Evolutionary conservation across 2,797 vertebrate genomes (phyloP), one percentile per base, ranked within the genome.

Genomic region (Artibeus jamaicensis): DNA sequence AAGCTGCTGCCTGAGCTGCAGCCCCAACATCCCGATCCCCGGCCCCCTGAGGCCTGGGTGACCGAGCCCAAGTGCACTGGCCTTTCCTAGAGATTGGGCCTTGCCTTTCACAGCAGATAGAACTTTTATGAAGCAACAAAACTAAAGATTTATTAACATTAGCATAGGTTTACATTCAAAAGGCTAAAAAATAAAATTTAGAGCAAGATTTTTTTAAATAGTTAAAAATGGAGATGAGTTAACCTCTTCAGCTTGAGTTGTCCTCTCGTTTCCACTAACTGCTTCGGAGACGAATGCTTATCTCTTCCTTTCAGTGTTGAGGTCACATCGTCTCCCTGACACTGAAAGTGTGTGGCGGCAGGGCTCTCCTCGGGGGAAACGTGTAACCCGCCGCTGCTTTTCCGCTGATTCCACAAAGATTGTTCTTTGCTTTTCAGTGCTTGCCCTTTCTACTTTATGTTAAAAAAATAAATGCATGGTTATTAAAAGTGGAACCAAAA

Each of bases 401-500:
- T 84, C 65, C 24, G 15, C 42, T 88, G 84, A 50, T 88, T 48
- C 57, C 70, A 46, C 24, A 57, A 79, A 88, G 34, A 67, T 1
- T 42, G 2, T 29, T 84, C 76, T 76, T 79, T 62, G 29, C 48
- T 92, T 74, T 84, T 62, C 77, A 55, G 29, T 10, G 9, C 12
- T 15, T 62, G 26, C 4, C 21, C 18, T 55, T 95, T 71, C 32
- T 55, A 65, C 62, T n/a, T 86, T 77, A 26, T n/a, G 3, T 90
- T 70, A 37, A 68, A 68, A 37, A 21, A 70, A 70, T 62, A 73
- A 74, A 81, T 62, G 24, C 86, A 5, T 59, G 65, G 48, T 77
- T 89, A 89, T 82, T 82, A 79, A 94, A 86, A 77, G n/a, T 67
- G 44, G 42, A 88, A 89, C 18, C 22, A 11, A 71, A 89, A 79